A percentile compares a stretch with the other conserved stretches of the same genome.
Conservation (phyloP, 1,140 invertebrate genomes). For the Theocolax elegans region DNA sequence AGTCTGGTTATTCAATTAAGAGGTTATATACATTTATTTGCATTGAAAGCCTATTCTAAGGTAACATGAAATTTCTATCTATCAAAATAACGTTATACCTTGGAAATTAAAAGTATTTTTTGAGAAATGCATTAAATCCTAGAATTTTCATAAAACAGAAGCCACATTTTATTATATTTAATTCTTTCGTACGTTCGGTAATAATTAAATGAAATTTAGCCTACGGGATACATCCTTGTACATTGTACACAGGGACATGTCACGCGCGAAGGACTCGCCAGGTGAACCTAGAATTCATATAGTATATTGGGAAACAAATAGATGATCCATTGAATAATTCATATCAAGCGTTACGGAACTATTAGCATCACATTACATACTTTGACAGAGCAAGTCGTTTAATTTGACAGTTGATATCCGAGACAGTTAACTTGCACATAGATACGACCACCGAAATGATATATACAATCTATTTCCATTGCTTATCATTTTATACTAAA, state of each 20-base stretch:
- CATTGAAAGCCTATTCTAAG: background rate
- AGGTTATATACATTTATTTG: slow-evolving; percentile 22
- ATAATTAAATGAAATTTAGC: too few relatives aligned
- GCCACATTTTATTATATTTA: too few relatives aligned
- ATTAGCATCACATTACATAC: slow-evolving; percentile 58
- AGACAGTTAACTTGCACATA: slow-evolving; percentile 51
- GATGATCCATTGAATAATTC: slow-evolving; percentile 59
- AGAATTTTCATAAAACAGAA: too few relatives aligned
- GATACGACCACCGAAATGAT: slow-evolving; percentile 4
- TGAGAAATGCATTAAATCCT: too few relatives aligned
- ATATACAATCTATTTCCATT: slow-evolving; percentile 20
- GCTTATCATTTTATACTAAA: background rate
- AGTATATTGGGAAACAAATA: slow-evolving; percentile 49
- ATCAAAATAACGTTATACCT: background rate
- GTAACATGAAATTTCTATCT: slow-evolving; percentile 18
- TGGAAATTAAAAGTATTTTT: too few relatives aligned
- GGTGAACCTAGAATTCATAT: slow-evolving; percentile 23
- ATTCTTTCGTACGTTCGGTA: too few relatives aligned
- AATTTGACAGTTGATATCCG: slow-evolving; percentile 61
- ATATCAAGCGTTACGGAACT: slow-evolving; percentile 51
- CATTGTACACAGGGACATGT: background rate
- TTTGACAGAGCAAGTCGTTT: slow-evolving; percentile 58
- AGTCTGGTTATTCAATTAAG: slow-evolving; percentile 18
- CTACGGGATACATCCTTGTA: background rate
- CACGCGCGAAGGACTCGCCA: background rate